Conservation (phyloP, 2,113 vertebrate species). For the Tamias sibiricus region DNA sequence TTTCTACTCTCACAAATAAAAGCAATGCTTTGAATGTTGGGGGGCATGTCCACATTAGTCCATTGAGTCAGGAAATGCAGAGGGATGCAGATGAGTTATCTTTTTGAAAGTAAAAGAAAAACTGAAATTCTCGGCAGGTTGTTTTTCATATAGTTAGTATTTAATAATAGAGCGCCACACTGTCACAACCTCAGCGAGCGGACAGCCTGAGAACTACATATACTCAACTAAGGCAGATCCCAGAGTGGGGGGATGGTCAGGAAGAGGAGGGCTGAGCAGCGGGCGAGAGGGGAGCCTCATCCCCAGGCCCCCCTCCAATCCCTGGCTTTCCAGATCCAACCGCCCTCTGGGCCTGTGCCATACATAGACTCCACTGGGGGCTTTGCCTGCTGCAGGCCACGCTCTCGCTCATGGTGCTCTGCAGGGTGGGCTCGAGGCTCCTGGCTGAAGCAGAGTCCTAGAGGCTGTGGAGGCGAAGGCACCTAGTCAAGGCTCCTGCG, state of each 20-base stretch:
- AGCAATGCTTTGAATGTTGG: not conserved
- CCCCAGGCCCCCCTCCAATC: not conserved
- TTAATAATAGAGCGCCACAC: not conserved
- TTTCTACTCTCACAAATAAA: not conserved
- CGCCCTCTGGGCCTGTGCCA: not conserved
- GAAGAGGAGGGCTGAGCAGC: not conserved
- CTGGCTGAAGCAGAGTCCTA: not conserved
- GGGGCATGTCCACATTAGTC: not conserved
- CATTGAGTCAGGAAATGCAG: not conserved
- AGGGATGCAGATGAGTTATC: not conserved
- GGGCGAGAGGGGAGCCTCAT: no score
- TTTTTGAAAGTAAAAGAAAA: not conserved
- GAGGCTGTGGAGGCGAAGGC: no score
- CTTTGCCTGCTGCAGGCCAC: not conserved
- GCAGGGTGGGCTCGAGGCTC: accelerated
- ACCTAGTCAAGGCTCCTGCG: not conserved
- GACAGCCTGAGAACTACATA: not conserved
- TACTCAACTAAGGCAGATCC: not conserved
- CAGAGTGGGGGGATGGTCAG: not conserved
- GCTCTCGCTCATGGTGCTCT: not conserved
- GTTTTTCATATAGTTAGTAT: not conserved
- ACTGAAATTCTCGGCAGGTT: not conserved
- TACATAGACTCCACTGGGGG: accelerated
- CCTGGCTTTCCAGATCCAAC: not conserved
- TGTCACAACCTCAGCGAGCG: not conserved